Evolutionary conservation across 1,140 invertebrate species (phyloP), one percentile per base, ranked within the genome.

Genomic region (Maniola jurtina): DNA sequence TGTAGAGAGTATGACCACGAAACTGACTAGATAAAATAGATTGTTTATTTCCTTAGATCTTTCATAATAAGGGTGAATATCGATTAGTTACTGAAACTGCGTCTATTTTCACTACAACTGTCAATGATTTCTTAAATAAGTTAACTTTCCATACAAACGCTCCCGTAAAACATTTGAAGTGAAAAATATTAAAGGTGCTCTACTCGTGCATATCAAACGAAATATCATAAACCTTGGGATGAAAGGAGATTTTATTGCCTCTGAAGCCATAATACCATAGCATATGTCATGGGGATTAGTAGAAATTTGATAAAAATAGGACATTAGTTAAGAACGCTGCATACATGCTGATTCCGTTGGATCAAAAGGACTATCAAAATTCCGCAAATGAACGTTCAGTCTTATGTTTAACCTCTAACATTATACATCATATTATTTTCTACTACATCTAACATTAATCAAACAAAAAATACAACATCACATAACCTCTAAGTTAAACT

Each of bases 301-400:
- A 72, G 71, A 72, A 65, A 70, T 65, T 64, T 68, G 58, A 66
- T 71, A 64, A 68, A 72, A 68, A 73, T 68, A 72, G 66, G 72
- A 54, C 68, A 72, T 68, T 68, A 16, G 15, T 54, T 54, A 54
- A 33, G 15, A 6, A 33, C 8, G 54, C 13, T 9, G 10, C 25
- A 55, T 5, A 55, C 33, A 11, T 9, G 13, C 54, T 33, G 33
- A 36, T 35, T 6, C 5, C 8, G 54, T 52, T 52, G 16, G 7
- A 5, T 52, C 16, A 9, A 7, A 25, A 25, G 25, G 25, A 4
- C 25, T 4, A 25, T 4, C 4, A 25, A 25, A 25, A 25, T 25
- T 25, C 25, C 25, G 25, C 25, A 4, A 25, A 25, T 25, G 4
- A 25, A 25, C 25, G 25, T 25, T 25, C 25, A 25, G 1, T 25